Evolutionary conservation across 1,140 invertebrate genomes (phyloP), one percentile per base, ranked within the genome.

Genomic region (Drosophila parabipectinata): DNA sequence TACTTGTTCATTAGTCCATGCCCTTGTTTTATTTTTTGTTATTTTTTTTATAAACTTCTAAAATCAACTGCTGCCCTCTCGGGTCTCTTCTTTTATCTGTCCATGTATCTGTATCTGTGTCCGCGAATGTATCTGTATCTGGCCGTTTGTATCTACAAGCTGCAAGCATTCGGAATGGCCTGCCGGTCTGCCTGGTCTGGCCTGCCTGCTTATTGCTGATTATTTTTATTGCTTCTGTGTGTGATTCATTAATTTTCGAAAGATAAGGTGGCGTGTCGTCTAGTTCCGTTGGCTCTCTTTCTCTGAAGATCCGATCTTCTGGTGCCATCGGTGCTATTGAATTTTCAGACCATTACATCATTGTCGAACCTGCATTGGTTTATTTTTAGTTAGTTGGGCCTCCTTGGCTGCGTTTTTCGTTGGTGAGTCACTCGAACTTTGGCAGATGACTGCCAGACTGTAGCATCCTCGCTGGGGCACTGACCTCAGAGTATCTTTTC

Each of bases 1-100:
- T 79, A 73, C 67, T 88, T 88, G 84, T 82, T 88, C 79, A 88
- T 77, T 83, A 83, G 83, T 82, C 58, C 58, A 74, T 77, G 73
- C 72, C 73, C 41, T 21, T 57, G 57, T 28, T 68, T 21, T 21
- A 2, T 21, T 21, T 21, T 21, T 3, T 3, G 0, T 21, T 3
- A 3, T 21, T 21, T 21, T 21, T 52, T 59, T 74, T 52, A 79
- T 63, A 80, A 71, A 66, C 59, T 80, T 82, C 79, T 78, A 72
- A 75, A 69, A 69, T 69, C 63, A 57, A 69, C 63, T 69, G 61
- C 51, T 45, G 44, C 26, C 15, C 62, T 50, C 52, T 14, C n/a
- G 8, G 47, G 45, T 57, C 34, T 44, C 60, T 52, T 72, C 12
- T 41, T 14, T 28, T 28, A 28, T 28, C 26, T 7, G 26, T 0